These are phyloP conservation scores for Saxicola maurus DNA, from an alignment of 2,797 vertebrate genomes.

Conservation along the genomic window DNA sequence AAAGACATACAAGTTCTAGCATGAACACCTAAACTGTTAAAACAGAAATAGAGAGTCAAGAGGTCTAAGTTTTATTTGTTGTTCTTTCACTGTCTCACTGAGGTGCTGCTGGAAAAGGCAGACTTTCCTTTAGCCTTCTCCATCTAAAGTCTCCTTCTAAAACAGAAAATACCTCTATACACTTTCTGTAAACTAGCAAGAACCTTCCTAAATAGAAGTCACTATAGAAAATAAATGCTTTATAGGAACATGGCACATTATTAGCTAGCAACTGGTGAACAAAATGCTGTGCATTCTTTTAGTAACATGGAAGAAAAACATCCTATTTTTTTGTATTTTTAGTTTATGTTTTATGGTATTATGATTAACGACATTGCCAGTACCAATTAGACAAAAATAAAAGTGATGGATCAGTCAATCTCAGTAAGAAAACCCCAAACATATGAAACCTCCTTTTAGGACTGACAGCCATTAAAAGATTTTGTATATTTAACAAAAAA, in stretches of 20 bases:
- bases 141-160: neutral
- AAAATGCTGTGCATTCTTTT: neutral
- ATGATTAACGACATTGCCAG: neutral
- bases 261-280: neutral
- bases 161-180: neutral
- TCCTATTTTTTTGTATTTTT: neutral
- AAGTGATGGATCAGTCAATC: neutral
- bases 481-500: neutral
- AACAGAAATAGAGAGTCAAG: constrained; percentile 12
- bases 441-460: neutral
- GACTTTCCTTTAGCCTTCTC: neutral
- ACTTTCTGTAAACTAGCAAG: neutral
- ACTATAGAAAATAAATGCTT: neutral
- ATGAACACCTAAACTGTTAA: neutral
- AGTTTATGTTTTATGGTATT: neutral
- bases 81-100: neutral
- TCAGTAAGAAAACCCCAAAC: neutral
- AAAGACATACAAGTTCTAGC: constrained; percentile 14
- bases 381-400: neutral
- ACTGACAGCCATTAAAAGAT: neutral
- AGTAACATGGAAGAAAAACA: neutral
- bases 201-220: neutral
- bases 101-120: neutral
- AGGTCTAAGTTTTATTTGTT: constrained; percentile 3
- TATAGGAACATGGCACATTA: neutral